Conservation (phyloP, 2,888 invertebrate genomes). For the Leptopilina drosophilae region DNA sequence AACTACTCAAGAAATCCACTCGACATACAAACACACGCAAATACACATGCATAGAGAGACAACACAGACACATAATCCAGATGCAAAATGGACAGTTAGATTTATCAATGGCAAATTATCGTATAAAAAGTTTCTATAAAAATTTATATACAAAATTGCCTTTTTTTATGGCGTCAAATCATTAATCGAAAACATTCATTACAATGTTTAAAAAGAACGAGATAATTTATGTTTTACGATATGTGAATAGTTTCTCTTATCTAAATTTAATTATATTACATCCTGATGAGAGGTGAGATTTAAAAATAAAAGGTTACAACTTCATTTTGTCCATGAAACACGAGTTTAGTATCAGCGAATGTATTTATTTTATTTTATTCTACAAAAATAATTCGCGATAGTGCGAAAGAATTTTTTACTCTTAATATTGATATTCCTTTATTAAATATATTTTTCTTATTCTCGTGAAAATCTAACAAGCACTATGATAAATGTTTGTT, state of each 20-base stretch:
- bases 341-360: not conserved
- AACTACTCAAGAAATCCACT: conserved; percentile 18
- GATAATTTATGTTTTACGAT: conserved; percentile 10
- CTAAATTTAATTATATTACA: conserved; percentile 27
- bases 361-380: not conserved
- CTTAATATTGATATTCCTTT: no score
- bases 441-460: no score
- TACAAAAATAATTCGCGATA: not conserved
- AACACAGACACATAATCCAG: not conserved
- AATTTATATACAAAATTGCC: conserved; percentile 7
- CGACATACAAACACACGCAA: not conserved
- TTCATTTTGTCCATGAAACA: conserved; percentile 11
- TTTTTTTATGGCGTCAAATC: conserved; percentile 21
- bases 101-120: conserved; percentile 19
- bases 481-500: no score
- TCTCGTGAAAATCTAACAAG: no score
- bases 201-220: not conserved
- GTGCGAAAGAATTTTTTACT: no score
- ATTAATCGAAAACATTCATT: conserved; percentile 24
- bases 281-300: not conserved
- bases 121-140: conserved; percentile 4
- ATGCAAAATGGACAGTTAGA: conserved; percentile 1
- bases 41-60: no score
- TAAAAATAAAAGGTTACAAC: conserved; percentile 17
- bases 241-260: conserved; percentile 28